Conservation (phyloP, 2,888 invertebrate species). For the Trissonchulus sp. region DNA sequence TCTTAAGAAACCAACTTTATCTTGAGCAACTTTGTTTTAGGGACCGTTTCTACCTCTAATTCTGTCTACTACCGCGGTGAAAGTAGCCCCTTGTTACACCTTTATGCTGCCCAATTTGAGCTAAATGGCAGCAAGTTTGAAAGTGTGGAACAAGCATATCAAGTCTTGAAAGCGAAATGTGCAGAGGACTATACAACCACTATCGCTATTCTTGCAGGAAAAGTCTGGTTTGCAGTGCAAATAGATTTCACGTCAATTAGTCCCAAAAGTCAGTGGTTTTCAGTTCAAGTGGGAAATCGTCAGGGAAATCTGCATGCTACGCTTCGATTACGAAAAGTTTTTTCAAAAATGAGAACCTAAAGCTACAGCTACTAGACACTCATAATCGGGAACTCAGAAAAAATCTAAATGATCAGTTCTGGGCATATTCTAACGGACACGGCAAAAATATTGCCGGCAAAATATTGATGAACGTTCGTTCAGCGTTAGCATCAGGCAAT, state of each 20-base stretch:
- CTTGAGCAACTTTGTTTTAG: too few relatives aligned
- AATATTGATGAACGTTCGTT: neutral
- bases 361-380: neutral
- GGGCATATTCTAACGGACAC: neutral
- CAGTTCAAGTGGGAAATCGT: neutral
- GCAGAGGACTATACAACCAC: neutral
- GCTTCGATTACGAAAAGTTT: neutral
- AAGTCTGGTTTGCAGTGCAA: neutral
- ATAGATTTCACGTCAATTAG: neutral
- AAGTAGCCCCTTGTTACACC: neutral
- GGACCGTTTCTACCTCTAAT: too few relatives aligned
- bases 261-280: neutral
- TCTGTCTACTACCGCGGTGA: conserved; percentile 1
- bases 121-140: neutral
- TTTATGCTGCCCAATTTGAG: neutral
- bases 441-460: neutral
- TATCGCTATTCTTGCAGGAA: neutral
- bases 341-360: neutral
- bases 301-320: neutral
- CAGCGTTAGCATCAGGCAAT: neutral
- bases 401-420: neutral
- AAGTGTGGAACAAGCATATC: neutral
- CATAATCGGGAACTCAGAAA: neutral
- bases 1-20: too few relatives aligned
- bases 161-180: neutral